Conservation (phyloP, 2,113 vertebrate species). For the Synchiropus splendidus region DNA sequence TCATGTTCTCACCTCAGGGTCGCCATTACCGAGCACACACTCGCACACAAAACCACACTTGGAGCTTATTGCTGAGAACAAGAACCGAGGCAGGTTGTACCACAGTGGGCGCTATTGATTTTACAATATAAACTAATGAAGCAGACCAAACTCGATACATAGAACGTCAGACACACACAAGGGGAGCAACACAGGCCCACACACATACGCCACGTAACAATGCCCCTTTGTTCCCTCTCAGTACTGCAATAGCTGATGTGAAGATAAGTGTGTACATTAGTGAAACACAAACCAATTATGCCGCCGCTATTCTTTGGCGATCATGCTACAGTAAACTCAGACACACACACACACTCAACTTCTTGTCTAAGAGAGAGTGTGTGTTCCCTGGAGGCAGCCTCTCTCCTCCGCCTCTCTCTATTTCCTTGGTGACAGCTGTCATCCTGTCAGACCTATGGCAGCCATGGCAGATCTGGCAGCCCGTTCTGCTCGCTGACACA, state of each 20-base stretch:
- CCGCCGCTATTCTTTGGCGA: conserved; percentile 6
- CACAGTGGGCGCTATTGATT: conserved; percentile 54
- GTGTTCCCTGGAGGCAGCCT: conserved; percentile 49
- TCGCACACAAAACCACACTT: conserved; percentile 4
- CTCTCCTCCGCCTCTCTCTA: conserved; percentile 38
- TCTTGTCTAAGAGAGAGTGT: conserved; percentile 21
- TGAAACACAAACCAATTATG: conserved; percentile 50
- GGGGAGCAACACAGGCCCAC: conserved; percentile 10
- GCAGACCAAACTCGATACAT: conserved; percentile 39
- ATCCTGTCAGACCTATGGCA: conserved; percentile 57
- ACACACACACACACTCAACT: conserved; percentile 4
- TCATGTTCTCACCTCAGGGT: conserved; percentile 35
- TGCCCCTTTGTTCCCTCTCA: conserved; percentile 33
- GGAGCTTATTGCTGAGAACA: background rate
- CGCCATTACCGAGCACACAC: conserved; percentile 30
- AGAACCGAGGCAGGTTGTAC: conserved; percentile 29
- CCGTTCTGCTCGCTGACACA: conserved; percentile 38
- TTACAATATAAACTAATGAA: conserved; percentile 60
- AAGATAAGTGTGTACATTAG: conserved; percentile 45
- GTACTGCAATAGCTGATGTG: conserved; percentile 44
- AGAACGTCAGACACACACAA: conserved; percentile 13
- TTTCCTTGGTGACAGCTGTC: conserved; percentile 64
- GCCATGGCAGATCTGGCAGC: conserved; percentile 32
- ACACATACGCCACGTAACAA: conserved; percentile 24
- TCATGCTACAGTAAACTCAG: conserved; percentile 17